phyloP scores from a whole-genome alignment of 2,888 invertebrate species.

The Microplitis deprimator region DNA sequence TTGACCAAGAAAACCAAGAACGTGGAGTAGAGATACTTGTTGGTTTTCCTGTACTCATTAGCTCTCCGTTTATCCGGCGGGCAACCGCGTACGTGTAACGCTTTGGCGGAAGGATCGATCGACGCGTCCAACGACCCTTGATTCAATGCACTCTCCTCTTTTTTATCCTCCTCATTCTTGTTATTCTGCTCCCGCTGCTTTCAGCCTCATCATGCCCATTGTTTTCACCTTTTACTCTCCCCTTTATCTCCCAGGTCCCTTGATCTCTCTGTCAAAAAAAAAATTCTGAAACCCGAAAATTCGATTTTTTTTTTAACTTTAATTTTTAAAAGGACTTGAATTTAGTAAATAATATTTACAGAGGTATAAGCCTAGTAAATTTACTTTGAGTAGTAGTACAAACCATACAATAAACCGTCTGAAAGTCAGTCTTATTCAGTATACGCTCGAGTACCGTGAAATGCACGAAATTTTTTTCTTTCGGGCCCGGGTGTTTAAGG shows the following conservation, averaged over 20 bases:
- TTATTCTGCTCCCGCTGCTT: not conserved
- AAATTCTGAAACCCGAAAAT: too few species aligned
- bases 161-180: constrained; percentile 4
- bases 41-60: constrained; percentile 54
- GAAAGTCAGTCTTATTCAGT: constrained; percentile 28
- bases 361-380: too few species aligned
- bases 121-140: constrained; percentile 47
- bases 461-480: constrained; percentile 43
- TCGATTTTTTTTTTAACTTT: too few species aligned
- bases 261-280: too few species aligned
- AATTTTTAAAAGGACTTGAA: too few species aligned
- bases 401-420: constrained; percentile 10
- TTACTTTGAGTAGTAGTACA: not conserved
- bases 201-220: not conserved
- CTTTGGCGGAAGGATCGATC: constrained; percentile 53
- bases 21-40: too few species aligned
- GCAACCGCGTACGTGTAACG: constrained; percentile 37
- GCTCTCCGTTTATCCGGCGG: constrained; percentile 49
- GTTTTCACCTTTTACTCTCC: not conserved
- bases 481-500: not conserved
- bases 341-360: too few species aligned
- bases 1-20: too few species aligned
- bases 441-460: constrained; percentile 51
- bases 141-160: constrained; percentile 36
- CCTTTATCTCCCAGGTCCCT: too few species aligned